phyloP scores from a whole-genome alignment of 2,113 vertebrate species.

The Himantopus leucocephalus region DNA sequence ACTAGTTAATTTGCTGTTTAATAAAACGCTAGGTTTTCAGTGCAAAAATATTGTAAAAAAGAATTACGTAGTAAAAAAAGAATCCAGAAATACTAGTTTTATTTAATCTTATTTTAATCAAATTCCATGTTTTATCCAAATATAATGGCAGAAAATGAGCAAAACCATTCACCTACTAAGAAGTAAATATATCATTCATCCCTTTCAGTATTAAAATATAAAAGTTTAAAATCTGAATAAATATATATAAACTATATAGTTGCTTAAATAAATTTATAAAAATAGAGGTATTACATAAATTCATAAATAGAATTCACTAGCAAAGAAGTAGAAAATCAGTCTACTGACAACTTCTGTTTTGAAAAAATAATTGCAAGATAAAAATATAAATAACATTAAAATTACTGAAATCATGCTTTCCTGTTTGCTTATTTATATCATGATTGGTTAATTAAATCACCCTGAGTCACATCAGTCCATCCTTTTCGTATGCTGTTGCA shows the following conservation, averaged over 20 bases:
- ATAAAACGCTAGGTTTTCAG: not conserved
- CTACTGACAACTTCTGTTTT: not conserved
- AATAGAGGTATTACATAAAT: not conserved
- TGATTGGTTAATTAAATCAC: not conserved
- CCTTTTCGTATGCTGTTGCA: not conserved
- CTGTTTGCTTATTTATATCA: not conserved
- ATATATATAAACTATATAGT: not conserved
- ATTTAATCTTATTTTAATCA: constrained; percentile 10
- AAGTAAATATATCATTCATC: not conserved
- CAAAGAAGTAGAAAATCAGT: not conserved
- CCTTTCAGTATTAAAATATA: not conserved
- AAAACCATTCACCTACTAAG: not conserved
- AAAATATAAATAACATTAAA: not conserved
- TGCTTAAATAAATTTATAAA: constrained; percentile 21
- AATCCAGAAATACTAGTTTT: not conserved
- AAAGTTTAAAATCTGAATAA: not conserved
- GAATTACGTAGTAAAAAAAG: not conserved
- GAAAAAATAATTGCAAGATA: not conserved
- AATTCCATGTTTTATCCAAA: not conserved
- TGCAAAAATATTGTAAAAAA: not conserved
- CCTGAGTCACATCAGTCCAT: not conserved
- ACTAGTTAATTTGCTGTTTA: not conserved
- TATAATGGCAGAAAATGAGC: not conserved
- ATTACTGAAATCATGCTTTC: not conserved
- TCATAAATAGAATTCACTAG: not conserved